Evolutionary conservation across 1,140 invertebrate species (phyloP), one percentile per base, ranked within the genome.

Genomic region (Penaeus chinensis): DNA sequence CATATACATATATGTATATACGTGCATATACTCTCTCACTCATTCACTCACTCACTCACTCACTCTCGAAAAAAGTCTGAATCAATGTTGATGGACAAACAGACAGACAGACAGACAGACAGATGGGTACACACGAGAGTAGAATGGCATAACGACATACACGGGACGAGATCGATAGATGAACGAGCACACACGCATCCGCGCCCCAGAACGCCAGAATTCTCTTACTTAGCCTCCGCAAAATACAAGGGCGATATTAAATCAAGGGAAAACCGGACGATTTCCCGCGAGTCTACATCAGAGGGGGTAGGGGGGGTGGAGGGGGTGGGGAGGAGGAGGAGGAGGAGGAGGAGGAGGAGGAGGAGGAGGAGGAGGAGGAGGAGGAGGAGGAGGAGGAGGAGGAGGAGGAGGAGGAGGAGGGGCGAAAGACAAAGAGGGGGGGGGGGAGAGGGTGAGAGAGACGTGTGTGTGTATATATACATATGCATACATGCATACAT

Each of bases 281-380:
- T 47, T 47, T 13, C 47, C 47, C 47, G 47, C 47, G 47, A 47
- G 11, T 47, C 7, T 47, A 47, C 47, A 47, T 47, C 47, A 47
- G 47, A 37, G 22, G 78, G 47, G 78, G 11, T 32, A 8, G 7
- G 47, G 78, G 60, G 20, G 22, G 62, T 63, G 16, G 54, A 37
- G 62, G 77, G 20, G 74, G 82, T 24, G 47, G 77, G 62, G 32
- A 19, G 61, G 54, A 63, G 66, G 82, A 63, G 66, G 81, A 54
- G 66, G 54, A 27, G 86, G 69, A 63, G 54, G 61, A 66, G 24
- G 47, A 61, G 78, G 54, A 13, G 22, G 78, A 8, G 32, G 47
- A 10, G 78, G 78, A 37, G n/a, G 32, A 19, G 61, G 54, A 63
- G 66, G 82, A 63, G 66, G 81, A 54, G 66, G 54, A 27, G 86